A percentile compares a stretch with the other conserved stretches of the same genome.
These are phyloP conservation scores for Diacarnus erythraeanus DNA, from an alignment of 37 sponge, comb jelly and placozoan genomes.

Conservation along the genomic window DNA sequence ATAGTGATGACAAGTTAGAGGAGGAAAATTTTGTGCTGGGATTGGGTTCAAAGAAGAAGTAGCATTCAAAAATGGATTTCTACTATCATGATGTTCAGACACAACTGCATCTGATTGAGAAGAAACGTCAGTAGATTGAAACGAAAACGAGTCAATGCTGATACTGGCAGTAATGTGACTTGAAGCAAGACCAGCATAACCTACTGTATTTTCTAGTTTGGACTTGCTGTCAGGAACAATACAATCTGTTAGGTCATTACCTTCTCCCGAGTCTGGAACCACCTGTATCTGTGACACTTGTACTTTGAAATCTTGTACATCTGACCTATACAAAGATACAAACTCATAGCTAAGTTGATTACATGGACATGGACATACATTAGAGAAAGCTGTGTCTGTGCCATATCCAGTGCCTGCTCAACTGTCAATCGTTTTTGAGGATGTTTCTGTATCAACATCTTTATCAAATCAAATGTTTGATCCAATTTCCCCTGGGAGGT, in stretches of 20 bases:
- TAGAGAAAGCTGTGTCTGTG: slow-evolving; percentile 36
- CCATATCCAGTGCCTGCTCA: slow-evolving; percentile 18
- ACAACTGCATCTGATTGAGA: background rate
- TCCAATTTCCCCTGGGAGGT: background rate
- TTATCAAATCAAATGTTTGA: slow-evolving; percentile 1
- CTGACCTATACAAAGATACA: background rate
- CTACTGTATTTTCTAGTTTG: background rate
- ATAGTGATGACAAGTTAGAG: too few species aligned
- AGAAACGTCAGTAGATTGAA: background rate
- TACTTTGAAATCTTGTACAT: background rate
- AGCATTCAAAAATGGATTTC: too few species aligned
- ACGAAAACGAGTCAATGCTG: background rate
- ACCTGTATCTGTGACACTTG: background rate
- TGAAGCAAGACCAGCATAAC: background rate
- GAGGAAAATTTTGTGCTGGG: too few species aligned
- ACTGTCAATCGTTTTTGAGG: slow-evolving; percentile 56
- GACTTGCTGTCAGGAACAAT: background rate
- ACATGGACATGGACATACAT: slow-evolving; percentile 35
- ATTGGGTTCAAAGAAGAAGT: too few species aligned
- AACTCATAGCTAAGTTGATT: background rate
- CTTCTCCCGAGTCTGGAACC: background rate
- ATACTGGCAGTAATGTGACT: background rate
- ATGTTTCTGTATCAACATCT: slow-evolving; percentile 43
- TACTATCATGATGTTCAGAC: background rate
- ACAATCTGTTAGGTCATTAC: background rate